A percentile compares a stretch with the other conserved stretches of the same genome.
phyloP scores from a whole-genome alignment of 2,888 invertebrate species.

The Bombylius discolor region DNA sequence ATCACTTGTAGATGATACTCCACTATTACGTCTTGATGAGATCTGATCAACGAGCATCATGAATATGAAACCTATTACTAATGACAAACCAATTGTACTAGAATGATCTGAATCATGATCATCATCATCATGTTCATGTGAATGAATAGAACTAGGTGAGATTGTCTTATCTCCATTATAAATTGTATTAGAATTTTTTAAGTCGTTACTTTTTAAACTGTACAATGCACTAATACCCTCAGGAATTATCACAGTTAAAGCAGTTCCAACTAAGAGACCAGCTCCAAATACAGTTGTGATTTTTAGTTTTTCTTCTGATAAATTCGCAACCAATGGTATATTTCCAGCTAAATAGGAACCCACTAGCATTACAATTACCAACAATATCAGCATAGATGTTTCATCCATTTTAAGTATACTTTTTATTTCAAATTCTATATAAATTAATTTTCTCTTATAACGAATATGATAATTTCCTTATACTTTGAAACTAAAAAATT shows the following conservation, averaged over 20 bases:
- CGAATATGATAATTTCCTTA: no score
- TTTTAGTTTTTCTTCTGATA: slow-evolving; percentile 93
- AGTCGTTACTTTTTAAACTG: slow-evolving; percentile 26
- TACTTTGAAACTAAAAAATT: no score
- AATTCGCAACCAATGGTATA: slow-evolving; percentile 82
- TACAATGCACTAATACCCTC: slow-evolving; percentile 87
- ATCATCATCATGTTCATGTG: background rate
- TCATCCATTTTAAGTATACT: slow-evolving; percentile 53
- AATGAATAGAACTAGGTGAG: background rate
- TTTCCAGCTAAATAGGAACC: slow-evolving; percentile 93
- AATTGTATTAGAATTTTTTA: background rate
- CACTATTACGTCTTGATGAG: slow-evolving; percentile 44
- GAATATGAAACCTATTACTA: slow-evolving; percentile 92
- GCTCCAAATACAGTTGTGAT: slow-evolving; percentile 92
- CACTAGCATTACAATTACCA: slow-evolving; percentile 85
- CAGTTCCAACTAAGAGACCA: slow-evolving; percentile 92
- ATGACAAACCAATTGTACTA: slow-evolving; percentile 67
- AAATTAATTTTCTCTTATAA: no score
- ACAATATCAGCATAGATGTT: slow-evolving; percentile 63
- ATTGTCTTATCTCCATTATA: background rate
- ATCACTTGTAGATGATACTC: slow-evolving; percentile 44
- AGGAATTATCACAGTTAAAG: slow-evolving; percentile 94
- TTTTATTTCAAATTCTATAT: no score
- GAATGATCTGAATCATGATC: slow-evolving; percentile 24
- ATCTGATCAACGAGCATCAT: slow-evolving; percentile 93